phyloP scores from a whole-genome alignment of 2,888 invertebrate genomes.

The Cheilosia urbana region DNA sequence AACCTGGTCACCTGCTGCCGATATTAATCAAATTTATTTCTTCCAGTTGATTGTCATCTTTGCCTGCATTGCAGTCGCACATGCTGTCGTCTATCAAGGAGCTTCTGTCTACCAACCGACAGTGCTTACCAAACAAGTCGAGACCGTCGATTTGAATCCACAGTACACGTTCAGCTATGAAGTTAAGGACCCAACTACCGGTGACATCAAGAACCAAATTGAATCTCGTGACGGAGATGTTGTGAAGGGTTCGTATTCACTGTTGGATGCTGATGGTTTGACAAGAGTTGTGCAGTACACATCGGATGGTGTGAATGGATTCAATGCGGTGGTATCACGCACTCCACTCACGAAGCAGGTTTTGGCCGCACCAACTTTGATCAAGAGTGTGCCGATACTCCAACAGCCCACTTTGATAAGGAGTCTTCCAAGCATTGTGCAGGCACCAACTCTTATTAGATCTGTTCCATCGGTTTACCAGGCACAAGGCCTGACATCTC shows the following conservation, averaged over 20 bases:
- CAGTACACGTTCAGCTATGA: slow-evolving; percentile 83
- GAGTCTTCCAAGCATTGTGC: slow-evolving; percentile 30
- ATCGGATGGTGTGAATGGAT: slow-evolving; percentile 58
- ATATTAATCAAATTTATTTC: neutral
- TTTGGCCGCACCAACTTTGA: slow-evolving; percentile 36
- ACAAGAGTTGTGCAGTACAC: slow-evolving; percentile 85
- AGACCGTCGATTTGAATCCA: slow-evolving; percentile 70
- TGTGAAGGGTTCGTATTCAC: slow-evolving; percentile 84
- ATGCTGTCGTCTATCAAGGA: slow-evolving; percentile 6
- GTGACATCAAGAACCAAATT: slow-evolving; percentile 84
- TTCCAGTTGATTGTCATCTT: slow-evolving; percentile 30
- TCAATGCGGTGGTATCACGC: slow-evolving; percentile 55
- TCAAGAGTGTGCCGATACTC: slow-evolving; percentile 34
- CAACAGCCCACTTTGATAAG: slow-evolving; percentile 16
- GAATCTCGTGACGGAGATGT: slow-evolving; percentile 85
- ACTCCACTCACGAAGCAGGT: slow-evolving; percentile 75
- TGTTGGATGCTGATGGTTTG: slow-evolving; percentile 85
- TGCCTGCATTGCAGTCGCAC: slow-evolving; percentile 23
- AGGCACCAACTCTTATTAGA: slow-evolving; percentile 24
- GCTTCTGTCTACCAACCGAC: slow-evolving; percentile 20
- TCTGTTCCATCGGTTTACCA: slow-evolving; percentile 11
- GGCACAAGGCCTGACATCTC: slow-evolving; percentile 8
- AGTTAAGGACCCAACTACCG: slow-evolving; percentile 84
- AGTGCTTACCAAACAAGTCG: slow-evolving; percentile 51
- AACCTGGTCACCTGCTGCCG: too few species aligned